Evolutionary conservation across 2,113 vertebrate species (phyloP).

Genomic region (Abramis brama): DNA sequence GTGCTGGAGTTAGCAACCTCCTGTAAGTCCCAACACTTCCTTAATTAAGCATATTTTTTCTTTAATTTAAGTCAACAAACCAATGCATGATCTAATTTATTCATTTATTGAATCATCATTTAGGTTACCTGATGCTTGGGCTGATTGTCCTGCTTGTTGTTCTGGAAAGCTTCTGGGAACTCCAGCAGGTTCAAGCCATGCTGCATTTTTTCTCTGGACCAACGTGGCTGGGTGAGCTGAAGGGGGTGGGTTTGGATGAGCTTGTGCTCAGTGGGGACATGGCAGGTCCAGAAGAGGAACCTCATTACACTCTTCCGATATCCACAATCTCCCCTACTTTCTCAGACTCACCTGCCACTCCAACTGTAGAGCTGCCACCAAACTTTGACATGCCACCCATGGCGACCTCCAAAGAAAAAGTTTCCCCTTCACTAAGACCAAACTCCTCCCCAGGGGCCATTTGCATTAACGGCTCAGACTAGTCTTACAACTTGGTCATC

Average conservation of each 20-base stretch:
- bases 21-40: conserved; percentile 65
- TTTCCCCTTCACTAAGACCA: neutral
- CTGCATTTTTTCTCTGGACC: conserved; percentile 59
- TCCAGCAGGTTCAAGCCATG: conserved; percentile 63
- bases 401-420: neutral
- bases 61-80: too few relatives aligned
- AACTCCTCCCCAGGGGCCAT: neutral
- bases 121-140: conserved; percentile 71
- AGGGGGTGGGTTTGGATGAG: conserved; percentile 52
- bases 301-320: conserved; percentile 62
- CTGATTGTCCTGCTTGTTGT: conserved; percentile 67
- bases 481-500: too few relatives aligned
- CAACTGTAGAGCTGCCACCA: neutral
- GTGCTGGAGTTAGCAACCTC: conserved; percentile 73
- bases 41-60: too few relatives aligned
- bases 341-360: neutral
- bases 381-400: neutral
- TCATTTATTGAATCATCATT: neutral
- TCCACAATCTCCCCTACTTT: conserved; percentile 62
- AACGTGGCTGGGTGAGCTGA: conserved; percentile 41
- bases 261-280: conserved; percentile 48
- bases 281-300: conserved; percentile 35
- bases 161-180: conserved; percentile 63
- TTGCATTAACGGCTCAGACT: too few relatives aligned
- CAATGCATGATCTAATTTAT: neutral